A percentile compares a stretch with the other conserved stretches of the same genome.
phyloP scores from a whole-genome alignment of 2,888 invertebrate genomes.

The Tachina fera region DNA sequence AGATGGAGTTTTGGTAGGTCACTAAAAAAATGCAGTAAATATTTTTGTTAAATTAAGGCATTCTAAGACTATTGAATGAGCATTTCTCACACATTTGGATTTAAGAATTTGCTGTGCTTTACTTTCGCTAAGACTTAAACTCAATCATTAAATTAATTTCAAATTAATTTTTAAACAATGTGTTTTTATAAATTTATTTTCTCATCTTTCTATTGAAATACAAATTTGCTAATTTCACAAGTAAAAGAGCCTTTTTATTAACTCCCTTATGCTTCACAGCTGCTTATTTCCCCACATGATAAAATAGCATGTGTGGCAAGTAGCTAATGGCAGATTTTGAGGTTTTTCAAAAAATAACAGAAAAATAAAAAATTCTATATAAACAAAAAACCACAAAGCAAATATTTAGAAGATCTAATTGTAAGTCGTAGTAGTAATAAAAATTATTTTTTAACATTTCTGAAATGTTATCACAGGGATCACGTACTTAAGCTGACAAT shows the following conservation, averaged over 20 bases:
- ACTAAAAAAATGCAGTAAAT: background rate
- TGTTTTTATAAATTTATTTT: background rate
- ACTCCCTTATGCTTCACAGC: conserved; percentile 40
- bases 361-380: background rate
- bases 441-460: background rate
- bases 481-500: conserved; percentile 81
- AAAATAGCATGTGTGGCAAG: conserved; percentile 47
- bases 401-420: conserved; percentile 58
- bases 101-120: background rate
- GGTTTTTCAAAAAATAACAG: conserved; percentile 31
- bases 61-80: background rate
- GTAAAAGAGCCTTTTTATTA: conserved; percentile 17
- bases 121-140: no score
- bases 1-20: background rate
- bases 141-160: no score
- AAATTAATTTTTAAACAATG: no score
- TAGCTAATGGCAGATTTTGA: conserved; percentile 44
- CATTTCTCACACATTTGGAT: background rate
- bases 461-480: conserved; percentile 64
- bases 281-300: conserved; percentile 38
- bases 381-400: conserved; percentile 26
- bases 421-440: conserved; percentile 1
- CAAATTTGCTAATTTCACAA: background rate
- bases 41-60: background rate
- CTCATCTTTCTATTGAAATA: conserved; percentile 11